phyloP scores from a whole-genome alignment of 2,888 invertebrate genomes.

The Anoncus sp. region DNA sequence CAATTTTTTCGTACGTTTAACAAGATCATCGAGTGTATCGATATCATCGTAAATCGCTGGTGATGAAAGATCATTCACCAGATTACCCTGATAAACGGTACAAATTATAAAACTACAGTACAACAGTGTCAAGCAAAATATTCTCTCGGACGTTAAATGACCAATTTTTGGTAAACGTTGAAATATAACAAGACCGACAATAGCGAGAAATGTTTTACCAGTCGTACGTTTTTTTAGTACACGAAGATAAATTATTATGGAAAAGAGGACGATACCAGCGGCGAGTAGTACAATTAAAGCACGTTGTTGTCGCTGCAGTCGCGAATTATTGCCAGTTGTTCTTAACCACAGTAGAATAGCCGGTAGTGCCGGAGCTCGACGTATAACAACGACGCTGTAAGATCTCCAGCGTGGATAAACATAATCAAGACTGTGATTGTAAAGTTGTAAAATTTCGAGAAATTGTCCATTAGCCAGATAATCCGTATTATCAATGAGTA shows the following conservation, averaged over 20 bases:
- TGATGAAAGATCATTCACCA: constrained; percentile 57
- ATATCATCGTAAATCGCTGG: constrained; percentile 53
- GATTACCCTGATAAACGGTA: constrained; percentile 54
- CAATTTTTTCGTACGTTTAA: constrained; percentile 46
- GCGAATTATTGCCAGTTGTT: not conserved
- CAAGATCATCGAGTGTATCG: constrained; percentile 55
- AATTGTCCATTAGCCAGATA: constrained; percentile 55
- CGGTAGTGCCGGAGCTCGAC: constrained; percentile 32
- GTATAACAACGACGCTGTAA: constrained; percentile 54
- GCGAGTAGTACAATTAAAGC: not conserved
- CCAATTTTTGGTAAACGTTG: constrained; percentile 57
- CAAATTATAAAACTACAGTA: constrained; percentile 47
- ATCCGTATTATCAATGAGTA: constrained; percentile 52
- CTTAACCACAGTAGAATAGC: constrained; percentile 19
- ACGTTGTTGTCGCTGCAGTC: not conserved
- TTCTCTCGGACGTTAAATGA: constrained; percentile 28
- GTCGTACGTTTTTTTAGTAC: constrained; percentile 2
- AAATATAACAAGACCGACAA: constrained; percentile 49
- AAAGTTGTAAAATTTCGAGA: constrained; percentile 44
- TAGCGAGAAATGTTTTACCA: constrained; percentile 25
- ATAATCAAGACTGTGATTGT: constrained; percentile 15
- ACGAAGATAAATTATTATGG: constrained; percentile 29
- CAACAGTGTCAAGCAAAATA: constrained; percentile 56
- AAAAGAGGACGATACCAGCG: not conserved
- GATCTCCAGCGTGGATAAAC: constrained; percentile 59